A percentile compares a stretch with the other conserved stretches of the same genome.
phyloP scores from a whole-genome alignment of 1,140 invertebrate species.

The Arctopsyche grandis region DNA sequence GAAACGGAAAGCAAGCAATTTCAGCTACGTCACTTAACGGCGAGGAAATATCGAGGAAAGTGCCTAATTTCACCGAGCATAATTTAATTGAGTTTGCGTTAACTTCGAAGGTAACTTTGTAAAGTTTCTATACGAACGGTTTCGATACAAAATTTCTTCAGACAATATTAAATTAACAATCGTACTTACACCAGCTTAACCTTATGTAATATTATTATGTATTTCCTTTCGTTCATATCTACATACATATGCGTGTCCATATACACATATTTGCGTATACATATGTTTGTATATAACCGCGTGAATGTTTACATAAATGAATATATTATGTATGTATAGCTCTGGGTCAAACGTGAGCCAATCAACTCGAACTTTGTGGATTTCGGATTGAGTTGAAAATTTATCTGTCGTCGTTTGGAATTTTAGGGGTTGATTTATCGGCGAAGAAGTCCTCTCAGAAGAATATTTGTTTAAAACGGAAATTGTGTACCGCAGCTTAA shows the following conservation, averaged over 20 bases:
- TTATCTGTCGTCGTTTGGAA: constrained; percentile 12
- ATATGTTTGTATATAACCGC: background rate
- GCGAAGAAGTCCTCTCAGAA: background rate
- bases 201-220: too few relatives aligned
- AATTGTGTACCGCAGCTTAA: constrained; percentile 7
- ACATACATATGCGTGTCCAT: too few relatives aligned
- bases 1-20: constrained; percentile 18
- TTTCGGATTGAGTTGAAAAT: constrained; percentile 16
- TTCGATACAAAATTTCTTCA: constrained; percentile 33
- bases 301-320: background rate
- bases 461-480: background rate
- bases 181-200: background rate
- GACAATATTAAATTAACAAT: constrained; percentile 32
- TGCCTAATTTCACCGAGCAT: constrained; percentile 32
- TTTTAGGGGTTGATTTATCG: constrained; percentile 5
- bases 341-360: background rate
- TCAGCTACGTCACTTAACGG: constrained; percentile 19
- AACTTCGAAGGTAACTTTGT: constrained; percentile 36
- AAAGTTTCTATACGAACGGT: constrained; percentile 27
- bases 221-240: background rate
- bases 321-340: too few relatives aligned
- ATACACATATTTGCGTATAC: background rate
- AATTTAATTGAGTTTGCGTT: constrained; percentile 40
- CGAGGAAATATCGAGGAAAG: constrained; percentile 20
- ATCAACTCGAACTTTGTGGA: background rate